Base-by-base conservation (phyloP, 2,888 invertebrate species). In the Oscheius sp. region DNA sequence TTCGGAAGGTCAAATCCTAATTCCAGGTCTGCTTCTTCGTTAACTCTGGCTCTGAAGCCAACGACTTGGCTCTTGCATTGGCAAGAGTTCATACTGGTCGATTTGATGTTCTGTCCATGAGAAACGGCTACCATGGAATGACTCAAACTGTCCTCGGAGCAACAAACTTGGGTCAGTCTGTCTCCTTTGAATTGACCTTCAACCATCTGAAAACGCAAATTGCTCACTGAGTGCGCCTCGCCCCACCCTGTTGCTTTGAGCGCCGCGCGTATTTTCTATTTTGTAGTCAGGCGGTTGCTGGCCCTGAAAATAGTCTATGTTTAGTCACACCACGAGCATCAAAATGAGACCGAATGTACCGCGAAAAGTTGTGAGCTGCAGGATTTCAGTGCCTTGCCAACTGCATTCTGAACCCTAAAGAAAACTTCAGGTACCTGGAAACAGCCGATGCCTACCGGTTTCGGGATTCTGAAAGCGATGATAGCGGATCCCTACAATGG, bases 21-120 rank as follows among this genome's bases (percentile, higher is more conserved):
- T 47, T 71, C 1, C 89, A 94, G 94, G 94, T 94, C 37, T 94
- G 94, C 1, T 96, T 96, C 89, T 93, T 97, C 85, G 94, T 95
- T 1, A 98, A 98, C 90, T 97, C 96, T 87, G 98, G 98, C 0
- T 95, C 96, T 4, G 98, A 99, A 90, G 97, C 98, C 0, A 98
- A 97, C 88, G 98, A 99, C 89, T 91, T 99, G 75, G 98, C 98
- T 0, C 92, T 95, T 81, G 89, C 96, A 47, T 92, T 99, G 90
- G 94, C 96, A 0, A 92, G 96, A 84, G 90, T 94, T 0, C 93
- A 95, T 89, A 96, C 97, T 0, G 93, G 86, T 4, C 76, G 87
- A 4, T 93, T 93, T 85, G 96, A 96, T 84, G 92, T 96, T 29
- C 91, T 98, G 48, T 94, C 95, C 0, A 91, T 98, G 70, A 90